Evolutionary conservation across 92 coral and sea anemone genomes (phyloP).

Genomic region (Paramuricea clavata): DNA sequence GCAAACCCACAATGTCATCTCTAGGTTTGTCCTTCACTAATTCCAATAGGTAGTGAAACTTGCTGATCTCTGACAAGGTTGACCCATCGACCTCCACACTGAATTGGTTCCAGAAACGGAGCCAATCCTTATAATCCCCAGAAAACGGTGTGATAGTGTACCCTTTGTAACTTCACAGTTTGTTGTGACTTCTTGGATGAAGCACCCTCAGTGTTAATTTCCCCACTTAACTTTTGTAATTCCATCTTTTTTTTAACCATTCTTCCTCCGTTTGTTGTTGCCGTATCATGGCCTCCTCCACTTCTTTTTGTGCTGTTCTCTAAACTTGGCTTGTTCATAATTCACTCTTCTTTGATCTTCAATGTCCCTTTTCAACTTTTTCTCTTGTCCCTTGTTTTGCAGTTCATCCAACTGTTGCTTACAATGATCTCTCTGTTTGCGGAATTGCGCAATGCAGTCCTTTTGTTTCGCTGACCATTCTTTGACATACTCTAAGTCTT

Average conservation of each 20-base stretch:
- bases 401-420: no score
- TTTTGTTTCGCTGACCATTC: neutral
- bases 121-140: conserved; percentile 6
- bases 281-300: no score
- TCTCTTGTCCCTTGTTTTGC: no score
- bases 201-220: neutral
- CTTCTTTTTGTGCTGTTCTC: neutral
- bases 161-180: neutral
- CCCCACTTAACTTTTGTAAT: neutral
- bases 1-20: conserved; percentile 29
- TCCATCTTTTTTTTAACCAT: neutral
- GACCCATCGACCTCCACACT: neutral
- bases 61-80: no score
- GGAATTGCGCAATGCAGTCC: neutral
- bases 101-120: neutral
- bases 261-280: neutral
- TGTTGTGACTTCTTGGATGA: neutral
- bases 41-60: neutral
- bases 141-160: neutral
- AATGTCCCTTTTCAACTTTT: neutral
- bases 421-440: no score
- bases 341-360: neutral
- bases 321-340: neutral
- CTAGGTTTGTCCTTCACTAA: neutral
- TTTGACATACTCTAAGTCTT: neutral